Evolutionary conservation across 2,888 invertebrate genomes (phyloP), one percentile per base, ranked within the genome.

Genomic region (Pegoplata infirma): DNA sequence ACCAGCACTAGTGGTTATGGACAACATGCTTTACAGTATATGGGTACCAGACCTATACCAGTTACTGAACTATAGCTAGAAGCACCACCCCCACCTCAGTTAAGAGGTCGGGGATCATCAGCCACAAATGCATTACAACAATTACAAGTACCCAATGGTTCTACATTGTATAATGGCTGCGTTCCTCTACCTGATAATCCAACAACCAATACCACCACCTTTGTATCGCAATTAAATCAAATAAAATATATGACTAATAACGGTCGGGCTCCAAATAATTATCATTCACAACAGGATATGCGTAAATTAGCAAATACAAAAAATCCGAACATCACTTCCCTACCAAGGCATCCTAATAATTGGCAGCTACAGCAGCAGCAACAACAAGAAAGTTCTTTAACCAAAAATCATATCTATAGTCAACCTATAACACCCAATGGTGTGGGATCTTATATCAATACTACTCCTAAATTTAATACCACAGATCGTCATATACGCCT

Each of bases 41-140:
- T 86, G 87, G 86, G 86, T 79, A 84, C 85, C 81, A 91, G 93
- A 87, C 94, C 95, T 17, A 94, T 96, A 86, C 96, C 96, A 83
- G 96, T 96, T 86, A 96, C 96, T 91, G 96, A 96, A 90, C 96
- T 96, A 95, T 96, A 96, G 96, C 96, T 96, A 96, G 96, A 96
- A 88, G 94, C 84, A 82, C 89, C 95, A 91, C 95, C 95, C 95
- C 95, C 96, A 93, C 95, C 95, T 91, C 94, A 92, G 82, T 82
- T 86, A 91, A 93, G 93, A 85, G 87, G 89, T 86, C 86, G 89
- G 88, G 89, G 88, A 59, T 59, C n/a, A n/a, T n/a, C 80, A 53
- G 73, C 80, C 78, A 80, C 69, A 16, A 83, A 83, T 55, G 71
- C 86, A 44, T 84, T 89, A 58, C 89, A 88, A 82, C 89, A 89